Conservation (phyloP, 53 echinoderm and acorn worm genomes). For the Crossaster papposus region DNA sequence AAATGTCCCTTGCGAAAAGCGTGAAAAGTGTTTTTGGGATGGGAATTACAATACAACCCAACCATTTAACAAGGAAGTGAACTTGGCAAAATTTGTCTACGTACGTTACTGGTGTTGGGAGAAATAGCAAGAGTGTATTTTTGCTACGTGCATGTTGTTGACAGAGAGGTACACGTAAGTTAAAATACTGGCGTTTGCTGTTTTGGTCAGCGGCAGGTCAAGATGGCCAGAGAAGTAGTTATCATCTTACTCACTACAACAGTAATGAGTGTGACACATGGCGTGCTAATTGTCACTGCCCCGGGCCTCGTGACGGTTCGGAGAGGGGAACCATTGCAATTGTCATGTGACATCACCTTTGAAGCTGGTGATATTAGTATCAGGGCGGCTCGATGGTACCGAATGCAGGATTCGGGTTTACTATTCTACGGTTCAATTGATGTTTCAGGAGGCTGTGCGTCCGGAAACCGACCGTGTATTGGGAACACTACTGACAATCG, state of each 20-base stretch:
- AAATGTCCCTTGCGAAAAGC: background rate
- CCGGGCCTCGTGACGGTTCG: background rate
- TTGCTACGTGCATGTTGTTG: no score
- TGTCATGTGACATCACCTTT: slow-evolving; percentile 12
- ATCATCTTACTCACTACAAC: background rate
- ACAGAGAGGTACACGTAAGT: no score
- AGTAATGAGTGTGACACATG: background rate
- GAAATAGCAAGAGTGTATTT: no score
- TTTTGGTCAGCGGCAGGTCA: no score
- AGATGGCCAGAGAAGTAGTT: no score
- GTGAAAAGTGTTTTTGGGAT: background rate
- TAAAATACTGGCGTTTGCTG: no score
- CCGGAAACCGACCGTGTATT: background rate
- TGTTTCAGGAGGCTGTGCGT: background rate
- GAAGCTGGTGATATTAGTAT: background rate
- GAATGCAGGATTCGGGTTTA: background rate
- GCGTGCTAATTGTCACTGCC: background rate
- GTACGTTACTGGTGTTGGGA: no score
- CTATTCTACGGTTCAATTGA: slow-evolving; percentile 9
- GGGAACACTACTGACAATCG: slow-evolving; percentile 36
- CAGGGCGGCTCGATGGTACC: slow-evolving; percentile 6
- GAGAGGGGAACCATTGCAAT: slow-evolving; percentile 12
- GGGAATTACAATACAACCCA: no score
- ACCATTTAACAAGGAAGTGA: no score
- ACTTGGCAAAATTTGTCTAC: no score